These are phyloP conservation scores for Herminia tarsipennalis DNA, from an alignment of 2,888 invertebrate genomes.

Conservation along the genomic window DNA sequence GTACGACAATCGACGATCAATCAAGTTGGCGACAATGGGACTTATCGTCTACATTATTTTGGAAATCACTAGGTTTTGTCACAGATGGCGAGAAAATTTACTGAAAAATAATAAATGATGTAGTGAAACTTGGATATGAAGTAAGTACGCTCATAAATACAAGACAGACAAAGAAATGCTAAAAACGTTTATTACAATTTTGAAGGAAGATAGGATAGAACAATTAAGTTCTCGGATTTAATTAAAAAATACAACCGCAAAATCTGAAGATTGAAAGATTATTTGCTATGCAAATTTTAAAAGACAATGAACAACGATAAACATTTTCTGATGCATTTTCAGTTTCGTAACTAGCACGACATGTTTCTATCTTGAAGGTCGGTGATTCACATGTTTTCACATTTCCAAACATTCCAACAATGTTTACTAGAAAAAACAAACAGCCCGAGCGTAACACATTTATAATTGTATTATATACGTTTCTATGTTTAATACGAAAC, in stretches of 20 bases:
- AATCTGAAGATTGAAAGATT: no score
- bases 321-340: neutral
- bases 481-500: conserved; percentile 65
- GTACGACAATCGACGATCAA: conserved; percentile 66
- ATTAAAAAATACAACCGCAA: no score
- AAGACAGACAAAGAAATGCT: no score
- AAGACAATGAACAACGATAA: neutral
- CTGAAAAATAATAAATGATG: conserved; percentile 21
- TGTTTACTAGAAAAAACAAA: conserved; percentile 41
- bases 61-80: conserved; percentile 54
- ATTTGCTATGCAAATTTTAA: no score
- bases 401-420: conserved; percentile 11
- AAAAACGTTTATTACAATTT: no score
- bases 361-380: neutral
- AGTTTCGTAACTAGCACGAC: neutral
- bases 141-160: no score
- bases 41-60: conserved; percentile 58
- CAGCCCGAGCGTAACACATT: conserved; percentile 56
- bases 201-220: no score
- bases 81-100: conserved; percentile 36
- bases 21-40: conserved; percentile 64
- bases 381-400: conserved; percentile 9
- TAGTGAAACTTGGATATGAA: conserved; percentile 9
- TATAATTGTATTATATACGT: conserved; percentile 64
- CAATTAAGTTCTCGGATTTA: no score